These are phyloP conservation scores for Mythimna vitellina DNA, from an alignment of 2,888 invertebrate genomes.

Conservation along the genomic window DNA sequence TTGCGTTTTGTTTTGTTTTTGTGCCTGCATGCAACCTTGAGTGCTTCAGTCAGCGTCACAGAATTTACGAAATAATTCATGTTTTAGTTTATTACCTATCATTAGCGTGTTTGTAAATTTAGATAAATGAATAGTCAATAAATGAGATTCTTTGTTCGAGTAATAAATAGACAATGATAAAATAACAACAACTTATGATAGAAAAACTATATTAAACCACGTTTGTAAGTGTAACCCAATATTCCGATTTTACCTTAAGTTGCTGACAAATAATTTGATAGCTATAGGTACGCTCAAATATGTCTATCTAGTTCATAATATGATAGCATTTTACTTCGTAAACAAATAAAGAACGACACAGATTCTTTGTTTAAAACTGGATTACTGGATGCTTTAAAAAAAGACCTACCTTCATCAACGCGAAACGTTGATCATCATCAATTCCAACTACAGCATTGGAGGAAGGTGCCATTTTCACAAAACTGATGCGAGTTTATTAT, in stretches of 20 bases:
- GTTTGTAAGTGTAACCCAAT: conserved; percentile 11
- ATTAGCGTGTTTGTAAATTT: neutral
- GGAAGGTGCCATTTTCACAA: conserved; percentile 83
- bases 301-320: neutral
- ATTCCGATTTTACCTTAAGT: conserved; percentile 12
- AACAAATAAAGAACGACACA: conserved; percentile 30
- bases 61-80: neutral
- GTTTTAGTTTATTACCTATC: neutral
- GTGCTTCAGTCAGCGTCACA: neutral
- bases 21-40: neutral
- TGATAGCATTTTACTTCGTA: conserved; percentile 17
- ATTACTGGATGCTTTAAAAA: neutral
- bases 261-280: conserved; percentile 35
- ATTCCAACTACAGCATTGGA: conserved; percentile 88
- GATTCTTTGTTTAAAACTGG: neutral
- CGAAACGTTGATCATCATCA: conserved; percentile 94
- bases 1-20: neutral
- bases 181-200: neutral
- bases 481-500: conserved; percentile 29
- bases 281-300: neutral
- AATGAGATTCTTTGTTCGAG: neutral
- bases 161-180: neutral
- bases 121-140: neutral
- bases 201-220: neutral
- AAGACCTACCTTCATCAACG: conserved; percentile 93